Conservation (phyloP, 2,113 vertebrate genomes). For the Eublepharis macularius region DNA sequence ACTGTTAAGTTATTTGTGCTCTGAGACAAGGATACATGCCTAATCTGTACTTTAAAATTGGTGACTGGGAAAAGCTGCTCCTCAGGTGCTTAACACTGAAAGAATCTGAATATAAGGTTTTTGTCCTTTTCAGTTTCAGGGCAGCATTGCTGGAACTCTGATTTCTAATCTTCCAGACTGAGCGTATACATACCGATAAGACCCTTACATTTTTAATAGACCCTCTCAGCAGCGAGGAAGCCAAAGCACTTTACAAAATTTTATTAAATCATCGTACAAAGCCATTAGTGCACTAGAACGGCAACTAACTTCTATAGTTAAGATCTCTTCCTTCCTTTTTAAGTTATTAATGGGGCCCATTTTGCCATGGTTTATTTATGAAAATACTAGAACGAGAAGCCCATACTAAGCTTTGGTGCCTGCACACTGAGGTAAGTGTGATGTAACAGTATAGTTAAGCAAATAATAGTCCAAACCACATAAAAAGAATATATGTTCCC, state of each 20-base stretch:
- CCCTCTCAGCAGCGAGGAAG: background rate
- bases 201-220: slow-evolving; percentile 14
- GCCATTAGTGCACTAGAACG: background rate
- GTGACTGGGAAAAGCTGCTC: background rate
- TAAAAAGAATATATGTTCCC: slow-evolving; percentile 4
- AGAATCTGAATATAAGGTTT: background rate
- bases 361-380: slow-evolving; percentile 32
- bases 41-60: background rate
- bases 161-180: background rate
- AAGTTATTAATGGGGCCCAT: slow-evolving; percentile 10
- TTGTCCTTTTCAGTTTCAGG: background rate
- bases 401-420: background rate
- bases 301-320: background rate
- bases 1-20: background rate
- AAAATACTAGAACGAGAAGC: slow-evolving; percentile 19
- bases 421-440: slow-evolving; percentile 2
- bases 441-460: slow-evolving; percentile 22
- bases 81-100: background rate
- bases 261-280: slow-evolving; percentile 20
- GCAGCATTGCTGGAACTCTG: background rate
- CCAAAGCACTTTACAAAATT: slow-evolving; percentile 20
- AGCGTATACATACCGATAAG: background rate
- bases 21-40: background rate
- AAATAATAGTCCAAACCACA: slow-evolving; percentile 8
- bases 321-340: slow-evolving; percentile 11